Percentiles rank a stretch among this genome's conserved stretches.
Conservation (phyloP, 92 coral and sea anemone species). For the Zoanthus sociatus region DNA sequence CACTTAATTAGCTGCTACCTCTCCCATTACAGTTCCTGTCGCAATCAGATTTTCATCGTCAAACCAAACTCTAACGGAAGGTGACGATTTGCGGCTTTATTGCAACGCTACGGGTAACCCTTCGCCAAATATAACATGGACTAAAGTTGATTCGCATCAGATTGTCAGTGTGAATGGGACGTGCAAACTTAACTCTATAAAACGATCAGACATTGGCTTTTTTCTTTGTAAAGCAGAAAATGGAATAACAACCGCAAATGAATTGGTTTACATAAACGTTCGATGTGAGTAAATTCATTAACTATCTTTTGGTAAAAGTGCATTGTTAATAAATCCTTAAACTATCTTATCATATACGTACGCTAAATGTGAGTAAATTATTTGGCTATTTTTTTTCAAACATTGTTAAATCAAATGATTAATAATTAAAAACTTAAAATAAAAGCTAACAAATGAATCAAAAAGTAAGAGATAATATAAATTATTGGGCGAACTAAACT, state of each 20-base stretch:
- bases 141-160: background rate
- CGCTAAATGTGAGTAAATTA: background rate
- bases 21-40: constrained; percentile 26
- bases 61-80: constrained; percentile 27
- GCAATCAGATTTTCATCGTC: background rate
- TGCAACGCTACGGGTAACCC: constrained; percentile 39
- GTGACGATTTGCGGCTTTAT: background rate
- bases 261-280: constrained; percentile 7
- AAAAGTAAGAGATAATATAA: too few species aligned
- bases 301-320: background rate
- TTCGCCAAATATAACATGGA: constrained; percentile 26
- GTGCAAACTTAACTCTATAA: background rate
- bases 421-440: too few species aligned
- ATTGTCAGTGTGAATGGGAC: background rate
- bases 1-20: background rate
- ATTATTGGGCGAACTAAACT: too few species aligned
- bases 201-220: background rate
- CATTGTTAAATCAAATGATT: too few species aligned
- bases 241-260: constrained; percentile 4
- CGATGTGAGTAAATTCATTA: constrained; percentile 24
- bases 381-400: too few species aligned
- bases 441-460: too few species aligned
- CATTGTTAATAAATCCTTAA: background rate
- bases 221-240: constrained; percentile 31
- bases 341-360: background rate